Base-by-base conservation (phyloP, 1,140 invertebrate genomes). In the Cotesia typhae region DNA sequence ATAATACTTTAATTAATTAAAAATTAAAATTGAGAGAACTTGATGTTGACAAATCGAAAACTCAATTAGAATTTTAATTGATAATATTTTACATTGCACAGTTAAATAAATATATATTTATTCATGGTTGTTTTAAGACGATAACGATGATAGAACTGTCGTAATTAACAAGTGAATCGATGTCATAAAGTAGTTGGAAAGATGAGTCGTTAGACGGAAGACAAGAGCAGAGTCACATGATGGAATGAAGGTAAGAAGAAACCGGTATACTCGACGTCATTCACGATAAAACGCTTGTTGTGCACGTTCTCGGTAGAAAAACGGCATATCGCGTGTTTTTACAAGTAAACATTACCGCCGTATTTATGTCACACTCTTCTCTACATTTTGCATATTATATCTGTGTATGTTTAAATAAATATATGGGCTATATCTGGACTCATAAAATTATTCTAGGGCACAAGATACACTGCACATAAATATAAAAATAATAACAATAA, bases 201-300 rank as follows among this genome's bases (percentile, higher is more conserved):
- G 12, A 67, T 9, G 20, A 67, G 66, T 67, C 2, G 41, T 51
- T 53, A 67, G 47, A 67, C 47, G 51, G 4, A n/a, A 38, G 53
- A 71, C 61, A 71, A 55, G 52, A 55, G 66, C 28, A 36, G 37
- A 52, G 41, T 47, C 41, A 47, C 41, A 47, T 47, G 37, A 59
- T 70, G 9, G 69, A 35, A 59, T 71, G 38, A 61, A 65, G 47
- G 70, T 71, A 71, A 71, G 53, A 65, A 71, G 70, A 71, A 71
- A 71, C 70, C 67, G 35, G 70, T 59, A 66, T 59, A 66, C 70
- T 71, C 70, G 37, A 55, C 28, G 70, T 71, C 69, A 10, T 51
- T 38, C 9, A 35, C 63, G 70, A 71, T 71, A 71, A 71, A 71
- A 71, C 51, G 61, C 70, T 71, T 63, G 61, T 71, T 71, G 63